Evolutionary conservation across 2,888 invertebrate genomes (phyloP).

Genomic region (Carabus problematicus): DNA sequence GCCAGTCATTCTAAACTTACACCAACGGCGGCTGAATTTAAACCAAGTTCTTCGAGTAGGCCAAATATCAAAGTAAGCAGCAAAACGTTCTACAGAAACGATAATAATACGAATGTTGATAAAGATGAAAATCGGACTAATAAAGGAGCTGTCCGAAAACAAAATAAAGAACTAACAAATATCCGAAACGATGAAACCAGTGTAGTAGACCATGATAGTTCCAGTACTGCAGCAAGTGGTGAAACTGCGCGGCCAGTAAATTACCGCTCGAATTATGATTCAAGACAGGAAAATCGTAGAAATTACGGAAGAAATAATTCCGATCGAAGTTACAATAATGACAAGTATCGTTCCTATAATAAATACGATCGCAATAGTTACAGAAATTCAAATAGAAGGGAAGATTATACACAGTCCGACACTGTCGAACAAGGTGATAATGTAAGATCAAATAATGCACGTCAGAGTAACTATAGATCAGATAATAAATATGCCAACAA

Average conservation of each 20-base stretch:
- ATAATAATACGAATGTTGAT: too few relatives aligned
- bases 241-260: constrained; percentile 37
- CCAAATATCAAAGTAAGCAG: constrained; percentile 46
- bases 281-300: constrained; percentile 44
- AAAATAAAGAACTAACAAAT: constrained; percentile 27
- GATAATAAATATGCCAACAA: constrained; percentile 32
- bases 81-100: constrained; percentile 34
- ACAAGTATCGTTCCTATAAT: constrained; percentile 45
- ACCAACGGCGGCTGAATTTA: constrained; percentile 66
- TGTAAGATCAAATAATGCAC: constrained; percentile 41
- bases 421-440: constrained; percentile 42
- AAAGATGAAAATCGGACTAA: constrained; percentile 32
- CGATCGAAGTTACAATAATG: constrained; percentile 36
- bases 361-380: constrained; percentile 35
- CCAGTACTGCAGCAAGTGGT: constrained; percentile 9
- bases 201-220: constrained; percentile 7
- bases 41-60: constrained; percentile 60
- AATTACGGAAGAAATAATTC: constrained; percentile 44
- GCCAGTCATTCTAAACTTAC: constrained; percentile 62
- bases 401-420: constrained; percentile 44
- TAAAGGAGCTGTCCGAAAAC: constrained; percentile 41
- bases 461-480: constrained; percentile 40
- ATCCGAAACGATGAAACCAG: constrained; percentile 1
- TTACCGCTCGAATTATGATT: constrained; percentile 45
- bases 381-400: constrained; percentile 46